Conservation (phyloP, 2,113 vertebrate genomes). For the Pangasianodon gigas region DNA sequence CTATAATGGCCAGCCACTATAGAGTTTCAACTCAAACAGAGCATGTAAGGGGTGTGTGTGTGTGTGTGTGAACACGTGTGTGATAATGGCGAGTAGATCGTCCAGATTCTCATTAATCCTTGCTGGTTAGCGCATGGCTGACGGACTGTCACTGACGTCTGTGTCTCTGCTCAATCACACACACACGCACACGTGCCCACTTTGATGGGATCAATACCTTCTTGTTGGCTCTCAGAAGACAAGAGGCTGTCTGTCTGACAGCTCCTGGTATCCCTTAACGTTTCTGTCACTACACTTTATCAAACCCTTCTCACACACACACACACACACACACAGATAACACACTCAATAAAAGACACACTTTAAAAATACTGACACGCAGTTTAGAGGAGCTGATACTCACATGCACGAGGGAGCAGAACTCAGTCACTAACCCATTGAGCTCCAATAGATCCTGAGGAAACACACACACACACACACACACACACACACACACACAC, state of each 20-base stretch:
- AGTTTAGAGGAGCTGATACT: conserved; percentile 70
- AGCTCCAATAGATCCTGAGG: conserved; percentile 89
- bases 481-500: conserved; percentile 33
- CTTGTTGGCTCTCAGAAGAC: conserved; percentile 54
- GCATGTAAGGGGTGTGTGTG: neutral
- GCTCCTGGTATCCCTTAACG: conserved; percentile 44
- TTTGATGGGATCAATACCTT: conserved; percentile 55
- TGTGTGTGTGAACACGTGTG: neutral
- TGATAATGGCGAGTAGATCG: conserved; percentile 36
- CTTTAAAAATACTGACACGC: conserved; percentile 14
- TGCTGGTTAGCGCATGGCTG: conserved; percentile 53
- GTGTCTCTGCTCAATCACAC: conserved; percentile 56
- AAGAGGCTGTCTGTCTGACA: conserved; percentile 50
- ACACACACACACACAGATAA: neutral
- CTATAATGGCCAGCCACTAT: neutral
- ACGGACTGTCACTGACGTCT: conserved; percentile 55
- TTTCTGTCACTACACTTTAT: conserved; percentile 50
- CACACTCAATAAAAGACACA: conserved; percentile 22
- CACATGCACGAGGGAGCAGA: conserved; percentile 87
- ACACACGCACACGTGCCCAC: conserved; percentile 20
- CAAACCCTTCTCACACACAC: conserved; percentile 40
- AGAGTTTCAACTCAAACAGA: neutral
- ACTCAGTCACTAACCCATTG: conserved; percentile 85
- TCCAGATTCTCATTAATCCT: conserved; percentile 58
- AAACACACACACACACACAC: conserved; percentile 30